A percentile compares a stretch with the other conserved stretches of the same genome.
Evolutionary conservation across 1,140 invertebrate species (phyloP).

Genomic region (Pseudomyrmex pallidus): DNA sequence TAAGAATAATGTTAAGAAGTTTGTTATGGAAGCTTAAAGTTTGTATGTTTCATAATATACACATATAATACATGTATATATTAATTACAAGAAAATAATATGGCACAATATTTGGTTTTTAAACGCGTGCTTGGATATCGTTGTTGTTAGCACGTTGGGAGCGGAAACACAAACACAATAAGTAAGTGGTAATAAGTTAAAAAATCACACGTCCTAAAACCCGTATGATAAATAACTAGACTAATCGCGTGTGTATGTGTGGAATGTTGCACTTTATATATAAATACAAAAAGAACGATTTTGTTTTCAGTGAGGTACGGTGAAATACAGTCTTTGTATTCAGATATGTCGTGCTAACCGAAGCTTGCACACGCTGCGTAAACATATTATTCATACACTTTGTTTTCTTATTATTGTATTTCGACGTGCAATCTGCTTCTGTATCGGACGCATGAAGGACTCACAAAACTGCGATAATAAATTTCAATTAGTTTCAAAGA

Average conservation of each 20-base stretch:
- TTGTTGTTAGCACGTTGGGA: constrained; percentile 3
- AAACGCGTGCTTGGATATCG: constrained; percentile 16
- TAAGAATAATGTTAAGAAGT: constrained; percentile 1
- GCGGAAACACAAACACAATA: constrained; percentile 1
- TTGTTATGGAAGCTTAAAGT: background rate
- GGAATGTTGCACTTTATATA: constrained; percentile 75
- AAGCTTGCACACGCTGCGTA: constrained; percentile 27
- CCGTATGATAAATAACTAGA: constrained; percentile 63
- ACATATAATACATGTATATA: constrained; percentile 30
- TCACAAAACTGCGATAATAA: constrained; percentile 49
- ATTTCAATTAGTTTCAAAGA: constrained; percentile 21
- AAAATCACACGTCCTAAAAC: constrained; percentile 36
- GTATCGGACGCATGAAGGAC: constrained; percentile 23
- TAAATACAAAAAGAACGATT: constrained; percentile 71
- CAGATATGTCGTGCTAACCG: constrained; percentile 55
- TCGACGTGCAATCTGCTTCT: background rate
- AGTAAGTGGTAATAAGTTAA: constrained; percentile 31
- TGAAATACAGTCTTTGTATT: constrained; percentile 71
- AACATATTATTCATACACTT: constrained; percentile 32
- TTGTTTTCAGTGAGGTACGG: constrained; percentile 62
- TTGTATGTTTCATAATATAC: constrained; percentile 34
- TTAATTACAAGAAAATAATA: constrained; percentile 69
- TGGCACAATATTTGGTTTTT: constrained; percentile 48
- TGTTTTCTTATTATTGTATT: background rate
- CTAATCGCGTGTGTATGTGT: constrained; percentile 59